Conservation (phyloP, 2,888 invertebrate genomes). For the Xanthostigma xanthostigma region DNA sequence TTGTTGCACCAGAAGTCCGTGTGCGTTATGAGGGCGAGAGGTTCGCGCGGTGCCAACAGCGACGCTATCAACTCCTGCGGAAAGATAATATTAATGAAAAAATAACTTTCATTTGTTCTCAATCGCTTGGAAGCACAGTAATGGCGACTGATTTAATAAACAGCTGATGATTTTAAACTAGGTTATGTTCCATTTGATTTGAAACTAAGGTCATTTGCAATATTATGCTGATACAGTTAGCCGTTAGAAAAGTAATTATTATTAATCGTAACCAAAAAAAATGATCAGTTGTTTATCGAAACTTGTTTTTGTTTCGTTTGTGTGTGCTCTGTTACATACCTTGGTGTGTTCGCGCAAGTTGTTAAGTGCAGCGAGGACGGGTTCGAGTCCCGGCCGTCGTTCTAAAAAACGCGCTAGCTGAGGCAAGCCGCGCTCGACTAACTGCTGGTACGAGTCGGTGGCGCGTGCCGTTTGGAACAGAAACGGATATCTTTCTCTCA, state of each 20-base stretch:
- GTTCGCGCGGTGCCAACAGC: slow-evolving; percentile 54
- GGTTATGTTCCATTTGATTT: no score
- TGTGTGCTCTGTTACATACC: no score
- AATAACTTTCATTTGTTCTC: no score
- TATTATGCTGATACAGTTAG: no score
- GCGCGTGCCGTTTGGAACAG: slow-evolving; percentile 65
- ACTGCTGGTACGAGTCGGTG: slow-evolving; percentile 63
- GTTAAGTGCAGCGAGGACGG: slow-evolving; percentile 42
- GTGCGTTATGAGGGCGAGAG: slow-evolving; percentile 60
- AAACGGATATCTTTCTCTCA: slow-evolving; percentile 45
- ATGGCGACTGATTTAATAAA: no score
- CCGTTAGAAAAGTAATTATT: no score
- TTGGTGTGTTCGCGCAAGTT: slow-evolving; percentile 43
- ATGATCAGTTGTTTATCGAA: no score
- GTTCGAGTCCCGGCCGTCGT: slow-evolving; percentile 44
- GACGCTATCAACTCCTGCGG: slow-evolving; percentile 50
- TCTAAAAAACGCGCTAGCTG: slow-evolving; percentile 59
- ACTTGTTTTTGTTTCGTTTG: no score
- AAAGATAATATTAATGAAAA: not conserved
- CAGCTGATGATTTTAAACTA: no score
- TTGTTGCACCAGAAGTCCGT: slow-evolving; percentile 79
- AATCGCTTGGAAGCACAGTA: no score
- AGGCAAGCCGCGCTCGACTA: slow-evolving; percentile 62
- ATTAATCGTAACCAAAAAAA: no score
- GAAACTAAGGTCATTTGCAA: no score